These are phyloP conservation scores for Cerastis rubricosa DNA, from an alignment of 2,888 invertebrate genomes.

Conservation along the genomic window DNA sequence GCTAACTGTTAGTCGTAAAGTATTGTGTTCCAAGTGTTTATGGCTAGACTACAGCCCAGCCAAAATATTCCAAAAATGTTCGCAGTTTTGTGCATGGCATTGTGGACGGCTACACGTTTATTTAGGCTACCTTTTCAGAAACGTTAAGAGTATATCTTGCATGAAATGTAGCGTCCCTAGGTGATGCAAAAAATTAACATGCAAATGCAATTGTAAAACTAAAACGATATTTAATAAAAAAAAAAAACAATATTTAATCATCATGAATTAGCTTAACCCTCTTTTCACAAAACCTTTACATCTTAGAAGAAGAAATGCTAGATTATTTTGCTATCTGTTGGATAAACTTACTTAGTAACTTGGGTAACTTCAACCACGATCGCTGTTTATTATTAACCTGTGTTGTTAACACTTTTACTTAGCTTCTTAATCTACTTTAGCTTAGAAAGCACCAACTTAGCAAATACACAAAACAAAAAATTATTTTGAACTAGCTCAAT, in stretches of 20 bases:
- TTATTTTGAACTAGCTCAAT: not conserved
- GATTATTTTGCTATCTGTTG: not conserved
- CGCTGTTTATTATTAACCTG: not conserved
- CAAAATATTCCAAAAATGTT: slow-evolving; percentile 8
- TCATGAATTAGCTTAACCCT: not conserved
- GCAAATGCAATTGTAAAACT: not conserved
- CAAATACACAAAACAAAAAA: not conserved
- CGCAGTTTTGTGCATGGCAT: not conserved
- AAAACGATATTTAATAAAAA: not conserved
- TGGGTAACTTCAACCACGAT: not conserved
- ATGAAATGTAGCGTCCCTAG: not conserved
- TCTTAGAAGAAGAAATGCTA: not conserved
- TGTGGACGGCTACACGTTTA: not conserved
- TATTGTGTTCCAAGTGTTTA: slow-evolving; percentile 34
- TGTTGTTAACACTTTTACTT: not conserved
- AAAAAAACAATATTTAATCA: not conserved
- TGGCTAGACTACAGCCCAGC: not conserved
- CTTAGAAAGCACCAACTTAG: not conserved
- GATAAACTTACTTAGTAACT: not conserved
- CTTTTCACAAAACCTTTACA: not conserved
- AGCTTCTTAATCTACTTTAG: not conserved
- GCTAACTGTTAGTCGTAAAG: slow-evolving; percentile 27
- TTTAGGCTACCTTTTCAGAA: not conserved
- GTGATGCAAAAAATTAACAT: not conserved
- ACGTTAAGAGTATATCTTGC: not conserved